Conservation (phyloP, 2,113 vertebrate species). For the Vidua macroura region DNA sequence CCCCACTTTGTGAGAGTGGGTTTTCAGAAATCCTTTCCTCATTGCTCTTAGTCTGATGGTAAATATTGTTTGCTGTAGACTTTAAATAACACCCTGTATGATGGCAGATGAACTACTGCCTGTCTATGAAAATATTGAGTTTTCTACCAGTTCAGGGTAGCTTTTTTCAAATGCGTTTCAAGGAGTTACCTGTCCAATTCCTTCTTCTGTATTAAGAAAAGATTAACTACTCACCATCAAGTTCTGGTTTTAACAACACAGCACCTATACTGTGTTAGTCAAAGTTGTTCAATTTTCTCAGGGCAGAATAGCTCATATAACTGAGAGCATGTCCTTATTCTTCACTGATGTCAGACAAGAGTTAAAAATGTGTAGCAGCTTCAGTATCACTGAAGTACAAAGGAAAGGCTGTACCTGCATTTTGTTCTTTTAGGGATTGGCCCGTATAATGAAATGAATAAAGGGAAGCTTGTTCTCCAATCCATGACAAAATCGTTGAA, state of each 20-base stretch:
- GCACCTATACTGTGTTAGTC: neutral
- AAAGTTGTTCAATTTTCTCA: neutral
- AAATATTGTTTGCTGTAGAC: neutral
- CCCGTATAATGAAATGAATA: neutral
- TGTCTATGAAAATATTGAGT: neutral
- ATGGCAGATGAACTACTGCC: neutral
- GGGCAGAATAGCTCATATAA: neutral
- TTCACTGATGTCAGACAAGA: neutral
- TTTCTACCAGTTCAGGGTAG: neutral
- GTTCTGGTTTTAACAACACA: neutral
- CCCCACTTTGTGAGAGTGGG: neutral
- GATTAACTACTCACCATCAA: neutral
- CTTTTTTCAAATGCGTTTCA: neutral
- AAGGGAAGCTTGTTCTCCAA: neutral
- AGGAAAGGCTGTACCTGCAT: neutral
- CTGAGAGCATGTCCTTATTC: neutral
- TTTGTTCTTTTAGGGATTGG: slow-evolving; percentile 6
- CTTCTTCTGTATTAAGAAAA: neutral
- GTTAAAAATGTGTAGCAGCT: neutral
- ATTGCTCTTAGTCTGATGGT: neutral
- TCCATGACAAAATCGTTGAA: neutral
- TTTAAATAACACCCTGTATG: neutral
- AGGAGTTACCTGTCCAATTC: neutral
- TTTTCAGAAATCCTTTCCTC: slow-evolving; percentile 15
- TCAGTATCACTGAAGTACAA: neutral